Base-by-base conservation (phyloP, 1,140 invertebrate genomes). In the Macrocentrus cingulum region DNA sequence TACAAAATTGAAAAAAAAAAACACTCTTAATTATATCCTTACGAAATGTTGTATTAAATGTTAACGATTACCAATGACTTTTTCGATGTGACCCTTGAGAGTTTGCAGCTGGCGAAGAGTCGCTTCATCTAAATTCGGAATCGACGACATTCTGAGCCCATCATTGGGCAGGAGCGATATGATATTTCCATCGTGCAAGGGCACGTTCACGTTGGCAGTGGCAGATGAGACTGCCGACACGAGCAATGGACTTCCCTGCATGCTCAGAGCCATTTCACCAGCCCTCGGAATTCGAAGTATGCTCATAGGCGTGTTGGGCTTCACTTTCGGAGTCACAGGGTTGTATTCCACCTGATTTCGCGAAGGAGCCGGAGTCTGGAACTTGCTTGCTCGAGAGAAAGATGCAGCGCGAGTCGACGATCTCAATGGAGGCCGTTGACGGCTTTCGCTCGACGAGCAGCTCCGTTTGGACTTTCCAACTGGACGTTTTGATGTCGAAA, bases 261-360 rank as follows among this genome's bases (percentile, higher is more conserved):
- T 83, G 39, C 86, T 88, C 15, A 87, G 75, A 8, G 85, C 85
- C 74, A 86, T 84, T 74, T 88, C 86, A 1, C 86, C 86, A 59
- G 82, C 77, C 1, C 83, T 77, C 16, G 86, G 85, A 59, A 83
- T 80, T 25, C 86, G 74, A 39, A 87, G 63, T 13, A 87, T 69
- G 37, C 84, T 81, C 61, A 87, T 67, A 1, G 86, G 83, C 2
- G 82, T 83, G 50, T 86, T 82, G 0, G 82, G 82, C 46, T 81
- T 81, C 36, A 87, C 74, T 66, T 80, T 80, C 37, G 78, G 78
- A 3, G 77, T 79, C 9, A 80, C 63, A 1, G 67, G 57, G 3
- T 53, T 52, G 42, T 66, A 69, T 4, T 44, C 44, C 0, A 5
- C 25, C 0, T n/a, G 1, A 6, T 11, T 8, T 20, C 67, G 70